A percentile compares a stretch with the other conserved stretches of the same genome.
Conservation (phyloP, 2,797 vertebrate genomes). For the Esox lucius region DNA sequence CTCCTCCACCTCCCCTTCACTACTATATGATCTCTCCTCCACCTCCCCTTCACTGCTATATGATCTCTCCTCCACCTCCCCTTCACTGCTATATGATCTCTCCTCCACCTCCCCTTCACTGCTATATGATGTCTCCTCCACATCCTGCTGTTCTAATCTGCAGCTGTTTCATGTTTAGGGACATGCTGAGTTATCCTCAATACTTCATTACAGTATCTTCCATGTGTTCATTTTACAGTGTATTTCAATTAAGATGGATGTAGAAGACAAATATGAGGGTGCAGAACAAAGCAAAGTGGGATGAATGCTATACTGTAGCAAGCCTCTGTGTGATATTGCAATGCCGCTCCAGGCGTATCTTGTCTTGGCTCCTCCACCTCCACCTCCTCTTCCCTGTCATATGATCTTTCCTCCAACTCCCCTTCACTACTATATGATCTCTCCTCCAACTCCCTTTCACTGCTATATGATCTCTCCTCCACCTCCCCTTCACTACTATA, state of each 20-base stretch:
- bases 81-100: no score
- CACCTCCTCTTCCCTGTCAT: no score
- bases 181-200: not conserved
- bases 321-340: not conserved
- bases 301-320: not conserved
- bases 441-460: no score
- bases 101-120: no score
- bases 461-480: no score
- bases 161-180: not conserved
- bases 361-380: not conserved
- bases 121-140: no score
- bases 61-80: no score
- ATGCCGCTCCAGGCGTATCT: constrained; percentile 14
- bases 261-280: not conserved
- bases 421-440: no score
- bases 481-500: no score
- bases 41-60: no score
- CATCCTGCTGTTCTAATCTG: not conserved
- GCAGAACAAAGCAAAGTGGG: not conserved
- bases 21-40: no score
- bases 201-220: not conserved
- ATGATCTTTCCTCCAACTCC: not conserved
- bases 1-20: no score
- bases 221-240: not conserved
- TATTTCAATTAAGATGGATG: not conserved